Evolutionary conservation across 2,113 vertebrate genomes (phyloP), one percentile per base, ranked within the genome.

Genomic region (Antennarius striatus): DNA sequence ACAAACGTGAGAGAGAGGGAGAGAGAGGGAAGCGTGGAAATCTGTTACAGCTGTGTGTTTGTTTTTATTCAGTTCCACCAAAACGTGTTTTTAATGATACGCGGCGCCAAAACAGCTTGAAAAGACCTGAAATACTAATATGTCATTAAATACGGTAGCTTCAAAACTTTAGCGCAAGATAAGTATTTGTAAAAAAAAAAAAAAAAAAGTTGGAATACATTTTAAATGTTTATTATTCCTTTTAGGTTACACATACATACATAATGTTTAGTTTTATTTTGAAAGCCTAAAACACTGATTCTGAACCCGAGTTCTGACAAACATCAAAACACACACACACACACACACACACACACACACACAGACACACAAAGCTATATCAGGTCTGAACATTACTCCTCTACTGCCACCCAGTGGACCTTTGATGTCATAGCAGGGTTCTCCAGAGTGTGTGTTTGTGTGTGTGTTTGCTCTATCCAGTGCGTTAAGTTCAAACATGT

Each of bases 351-450:
- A 36, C 32, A 36, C 32, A 7, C 32, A 7, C 32, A 36, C 32
- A 36, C 32, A 7, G 2, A 36, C 32, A 36, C 2, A 36, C 4
- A 36, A 4, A 36, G 32, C 4, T 36, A 36, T 3, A 7, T 1
- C 15, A 29, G 59, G 1, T 3, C 16, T 57, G 13, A 68, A 16
- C 55, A 22, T 42, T 63, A 39, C 73, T 80, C 78, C 22, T 82
- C 30, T 91, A 81, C 68, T 88, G 88, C 91, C 91, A 71, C 77
- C 88, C 43, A 12, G 73, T 87, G 92, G 78, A 72, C 11, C 1
- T 4, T 32, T 8, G 0, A 11, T 28, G 17, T 55, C 52, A 81
- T 43, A 43, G 14, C 77, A 69, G 17, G 10, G 64, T 22, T 48
- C 7, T 28, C 2, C 5, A 16, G 14, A 10, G 39, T 4, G 49